Conservation (phyloP, 2,888 invertebrate species). For the Phragmatobia fuliginosa region DNA sequence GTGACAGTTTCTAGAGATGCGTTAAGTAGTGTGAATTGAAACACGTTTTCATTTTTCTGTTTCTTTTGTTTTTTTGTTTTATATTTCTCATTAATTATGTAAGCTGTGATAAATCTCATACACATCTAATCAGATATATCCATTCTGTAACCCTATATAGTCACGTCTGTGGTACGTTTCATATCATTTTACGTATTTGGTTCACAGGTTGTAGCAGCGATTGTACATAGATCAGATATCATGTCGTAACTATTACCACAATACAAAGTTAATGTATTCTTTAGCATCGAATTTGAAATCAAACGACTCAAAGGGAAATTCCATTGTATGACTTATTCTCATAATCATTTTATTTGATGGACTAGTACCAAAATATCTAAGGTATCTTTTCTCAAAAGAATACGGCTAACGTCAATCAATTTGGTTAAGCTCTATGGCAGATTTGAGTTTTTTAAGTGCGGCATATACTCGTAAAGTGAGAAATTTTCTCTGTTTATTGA, state of each 20-base stretch:
- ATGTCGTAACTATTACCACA: constrained; percentile 36
- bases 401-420: neutral
- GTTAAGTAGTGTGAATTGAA: neutral
- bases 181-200: constrained; percentile 39
- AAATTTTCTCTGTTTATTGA: too few species aligned
- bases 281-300: neutral
- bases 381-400: neutral
- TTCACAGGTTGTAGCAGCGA: constrained; percentile 34
- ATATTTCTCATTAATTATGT: neutral
- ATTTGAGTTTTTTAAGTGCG: neutral
- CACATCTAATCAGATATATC: constrained; percentile 34
- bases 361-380: neutral
- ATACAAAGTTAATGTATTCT: neutral
- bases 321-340: neutral
- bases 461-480: too few species aligned
- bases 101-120: neutral
- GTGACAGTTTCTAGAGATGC: neutral
- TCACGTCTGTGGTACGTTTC: constrained; percentile 28
- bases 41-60: neutral
- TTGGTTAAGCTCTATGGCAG: neutral
- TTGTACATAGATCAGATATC: constrained; percentile 39
- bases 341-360: neutral
- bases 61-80: too few species aligned
- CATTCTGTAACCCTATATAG: constrained; percentile 35
- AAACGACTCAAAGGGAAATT: neutral